Conservation (phyloP, 2,113 vertebrate species). For the Prunella fulvescens region DNA sequence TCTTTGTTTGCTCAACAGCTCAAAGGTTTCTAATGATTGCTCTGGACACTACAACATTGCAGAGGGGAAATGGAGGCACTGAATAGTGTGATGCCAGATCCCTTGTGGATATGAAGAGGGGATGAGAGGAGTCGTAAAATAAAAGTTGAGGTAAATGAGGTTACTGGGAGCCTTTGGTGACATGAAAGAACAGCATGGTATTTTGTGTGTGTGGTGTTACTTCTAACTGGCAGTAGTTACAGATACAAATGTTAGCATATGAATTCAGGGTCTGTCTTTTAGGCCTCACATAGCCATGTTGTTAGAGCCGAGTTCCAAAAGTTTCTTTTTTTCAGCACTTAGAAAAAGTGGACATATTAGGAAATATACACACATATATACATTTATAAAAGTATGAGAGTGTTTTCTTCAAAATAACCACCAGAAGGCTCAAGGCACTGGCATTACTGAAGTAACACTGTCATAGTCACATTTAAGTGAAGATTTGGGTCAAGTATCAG, state of each 20-base stretch:
- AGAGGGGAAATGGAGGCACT: neutral
- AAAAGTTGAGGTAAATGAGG: neutral
- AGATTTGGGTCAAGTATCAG: neutral
- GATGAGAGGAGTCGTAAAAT: neutral
- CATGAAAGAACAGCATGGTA: neutral
- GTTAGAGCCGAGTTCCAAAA: neutral
- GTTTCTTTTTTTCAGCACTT: neutral
- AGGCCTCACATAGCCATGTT: neutral
- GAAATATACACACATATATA: neutral
- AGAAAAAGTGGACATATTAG: neutral
- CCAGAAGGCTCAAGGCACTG: neutral
- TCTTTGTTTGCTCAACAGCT: neutral
- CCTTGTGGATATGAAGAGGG: neutral
- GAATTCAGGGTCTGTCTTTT: neutral
- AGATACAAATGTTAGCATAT: neutral
- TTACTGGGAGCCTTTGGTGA: neutral
- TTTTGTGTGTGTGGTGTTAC: neutral
- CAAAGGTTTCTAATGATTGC: neutral
- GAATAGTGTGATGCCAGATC: neutral
- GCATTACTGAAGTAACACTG: neutral
- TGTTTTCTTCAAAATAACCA: neutral
- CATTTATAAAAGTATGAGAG: neutral
- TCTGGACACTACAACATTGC: neutral
- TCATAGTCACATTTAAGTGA: neutral
- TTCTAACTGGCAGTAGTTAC: neutral